Base-by-base conservation (phyloP, 2,797 vertebrate genomes). In the Catharus ustulatus region DNA sequence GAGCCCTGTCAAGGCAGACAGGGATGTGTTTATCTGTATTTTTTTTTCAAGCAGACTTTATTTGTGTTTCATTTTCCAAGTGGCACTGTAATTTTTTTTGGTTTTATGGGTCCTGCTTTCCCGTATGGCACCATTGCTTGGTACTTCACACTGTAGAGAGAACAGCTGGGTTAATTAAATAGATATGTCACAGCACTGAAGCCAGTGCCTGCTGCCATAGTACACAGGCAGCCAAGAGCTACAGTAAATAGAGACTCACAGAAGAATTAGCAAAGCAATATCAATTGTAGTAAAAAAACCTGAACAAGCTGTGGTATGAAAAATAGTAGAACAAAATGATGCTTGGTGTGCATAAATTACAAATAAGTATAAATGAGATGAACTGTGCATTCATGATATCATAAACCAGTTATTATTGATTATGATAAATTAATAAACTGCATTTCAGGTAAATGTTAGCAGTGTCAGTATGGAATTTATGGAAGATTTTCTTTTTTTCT, bases 81-180 rank as follows among this genome's bases (percentile, higher is more conserved):
- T 89, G 90, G 59, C 84, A 82, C 77, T 71, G 27, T 77, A 48
- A 72, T 73, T 90, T 86, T 84, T 94, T 52, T 79, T 36, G 7
- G 5, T 48, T 96, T 96, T 94, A 95, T 51, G 80, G 87, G 75
- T 89, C 64, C 42, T 13, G 5, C 84, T 96, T 95, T 96, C 68
- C 94, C 93, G 66, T 74, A 72, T 94, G 93, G 72, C 64, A 66
- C 48, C 21, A 8, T 61, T 48, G 34, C 79, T 96, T 64, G 78
- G 61, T 96, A 62, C 93, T 97, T 97, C 84, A 57, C 87, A 57
- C 52, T 90, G 94, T 81, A 88, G 94, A 94, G 93, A 89, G 88
- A 97, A 89, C 96, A 97, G 95, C 96, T 97, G 97, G 89, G 94
- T 97, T 98, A 98, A 98, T 98, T 97, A 98, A 97, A 97, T 95